Conservation (phyloP, 2,888 invertebrate genomes). For the Antheraea yamamai region DNA sequence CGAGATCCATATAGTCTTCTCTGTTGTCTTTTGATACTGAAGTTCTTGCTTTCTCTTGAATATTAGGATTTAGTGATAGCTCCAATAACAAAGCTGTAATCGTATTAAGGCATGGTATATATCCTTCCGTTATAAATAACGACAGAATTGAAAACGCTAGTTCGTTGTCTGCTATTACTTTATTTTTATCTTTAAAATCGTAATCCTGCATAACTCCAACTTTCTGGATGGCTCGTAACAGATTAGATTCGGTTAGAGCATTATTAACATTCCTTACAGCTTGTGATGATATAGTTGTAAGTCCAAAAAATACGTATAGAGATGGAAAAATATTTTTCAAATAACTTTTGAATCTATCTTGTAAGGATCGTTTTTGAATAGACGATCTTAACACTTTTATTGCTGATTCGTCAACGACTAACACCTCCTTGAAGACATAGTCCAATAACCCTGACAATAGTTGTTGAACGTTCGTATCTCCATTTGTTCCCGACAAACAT, state of each 20-base stretch:
- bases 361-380: slow-evolving; percentile 52
- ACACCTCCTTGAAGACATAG: slow-evolving; percentile 69
- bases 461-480: slow-evolving; percentile 74
- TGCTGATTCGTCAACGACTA: slow-evolving; percentile 54
- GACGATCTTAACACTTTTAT: slow-evolving; percentile 55
- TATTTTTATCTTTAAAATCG: slow-evolving; percentile 51
- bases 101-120: slow-evolving; percentile 62
- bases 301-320: slow-evolving; percentile 58
- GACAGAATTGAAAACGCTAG: slow-evolving; percentile 57
- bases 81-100: slow-evolving; percentile 64
- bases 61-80: slow-evolving; percentile 54
- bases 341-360: slow-evolving; percentile 65
- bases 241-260: slow-evolving; percentile 50
- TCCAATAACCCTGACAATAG: slow-evolving; percentile 76
- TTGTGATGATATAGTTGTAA: slow-evolving; percentile 52
- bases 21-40: slow-evolving; percentile 45
- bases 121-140: slow-evolving; percentile 69
- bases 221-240: slow-evolving; percentile 54
- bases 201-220: slow-evolving; percentile 51
- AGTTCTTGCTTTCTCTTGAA: slow-evolving; percentile 58
- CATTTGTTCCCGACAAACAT: slow-evolving; percentile 78
- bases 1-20: slow-evolving; percentile 58
- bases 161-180: slow-evolving; percentile 49
- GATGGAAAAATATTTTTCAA: slow-evolving; percentile 72
- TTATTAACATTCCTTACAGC: slow-evolving; percentile 49